Evolutionary conservation across 2,888 invertebrate species (phyloP), one percentile per base, ranked within the genome.

Genomic region (Caenorhabditis sp.): DNA sequence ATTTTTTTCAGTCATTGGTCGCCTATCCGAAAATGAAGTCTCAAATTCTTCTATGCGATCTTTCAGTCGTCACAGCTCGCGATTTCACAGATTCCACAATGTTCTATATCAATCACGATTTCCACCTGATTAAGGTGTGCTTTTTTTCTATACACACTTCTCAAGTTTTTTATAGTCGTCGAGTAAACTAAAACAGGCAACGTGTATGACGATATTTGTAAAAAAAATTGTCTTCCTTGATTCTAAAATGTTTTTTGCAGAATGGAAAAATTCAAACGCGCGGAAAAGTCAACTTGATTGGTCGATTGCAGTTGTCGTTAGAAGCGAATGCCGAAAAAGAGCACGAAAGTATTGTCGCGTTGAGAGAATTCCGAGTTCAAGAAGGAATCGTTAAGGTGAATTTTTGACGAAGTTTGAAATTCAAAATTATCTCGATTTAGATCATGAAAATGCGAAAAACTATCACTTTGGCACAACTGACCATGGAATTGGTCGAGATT

Each of bases 31-130:
- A 97, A 90, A 91, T 97, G 67, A 96, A 95, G 89, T 91, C 94
- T 59, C 99, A 99, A 89, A 91, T 97, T n/a, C 89, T 99, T 60
- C 90, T 92, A 69, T 93, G 94, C 89, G 92, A 92, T 67, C 94
- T 91, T 71, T 23, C 64, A 21, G 69, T 69, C 23, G 26, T 80
- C 19, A 78, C 93, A 81, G 93, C 95, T 6, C 96, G 96, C 90
- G 97, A 97, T 88, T 96, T 97, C 89, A 91, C 92, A 24, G 95
- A 97, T 55, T 83, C 83, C 0, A 82, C 88, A 92, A 93, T 92
- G 77, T 99, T 97, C 90, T 95, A 94, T 94, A 92, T 97, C 17
- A 99, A 97, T 90, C 96, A 97, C 89, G 95, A 97, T 84, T 99
- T 99, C 91, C 93, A 78, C 49, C 37, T 87, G 37, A 61, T 85